Percentiles rank a stretch among this genome's conserved stretches.
Evolutionary conservation across 2,797 vertebrate species (phyloP).

Genomic region (Borostomias antarcticus): DNA sequence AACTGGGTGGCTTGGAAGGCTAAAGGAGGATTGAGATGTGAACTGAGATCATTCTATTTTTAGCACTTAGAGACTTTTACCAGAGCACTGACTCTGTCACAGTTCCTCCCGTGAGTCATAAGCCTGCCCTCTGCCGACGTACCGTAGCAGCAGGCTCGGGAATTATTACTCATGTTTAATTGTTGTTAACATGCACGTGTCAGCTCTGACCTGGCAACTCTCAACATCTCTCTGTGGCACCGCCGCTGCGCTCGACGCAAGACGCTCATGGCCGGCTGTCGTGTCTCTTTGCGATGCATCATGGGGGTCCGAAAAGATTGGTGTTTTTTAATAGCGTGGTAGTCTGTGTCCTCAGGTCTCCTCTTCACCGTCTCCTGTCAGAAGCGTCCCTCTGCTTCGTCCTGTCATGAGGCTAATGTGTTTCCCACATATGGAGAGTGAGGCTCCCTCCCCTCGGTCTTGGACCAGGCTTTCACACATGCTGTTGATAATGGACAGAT

Average conservation of each 20-base stretch:
- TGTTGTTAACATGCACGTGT: constrained; percentile 16
- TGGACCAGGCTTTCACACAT: not conserved
- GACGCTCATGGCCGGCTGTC: no score
- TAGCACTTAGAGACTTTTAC: not conserved
- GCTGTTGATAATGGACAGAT: not conserved
- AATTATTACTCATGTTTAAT: constrained; percentile 14
- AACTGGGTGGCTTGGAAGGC: not conserved
- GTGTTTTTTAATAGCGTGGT: not conserved
- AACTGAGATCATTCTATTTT: not conserved
- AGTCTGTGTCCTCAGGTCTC: not conserved
- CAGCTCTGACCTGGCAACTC: not conserved
- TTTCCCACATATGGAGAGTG: not conserved
- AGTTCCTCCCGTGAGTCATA: not conserved
- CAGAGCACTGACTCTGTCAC: constrained; percentile 4
- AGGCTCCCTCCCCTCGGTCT: not conserved
- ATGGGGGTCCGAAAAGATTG: not conserved
- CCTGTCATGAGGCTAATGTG: not conserved
- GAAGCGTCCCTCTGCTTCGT: not conserved
- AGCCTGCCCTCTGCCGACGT: constrained; percentile 10
- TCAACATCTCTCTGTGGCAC: not conserved
- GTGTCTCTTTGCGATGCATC: not conserved
- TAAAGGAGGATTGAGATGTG: not conserved
- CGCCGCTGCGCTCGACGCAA: not conserved
- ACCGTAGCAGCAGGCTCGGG: not conserved
- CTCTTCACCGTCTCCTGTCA: not conserved